Percentiles rank a stretch among this genome's conserved stretches.
Evolutionary conservation across 1,140 invertebrate species (phyloP).

Genomic region (Acromyrmex echinatior): DNA sequence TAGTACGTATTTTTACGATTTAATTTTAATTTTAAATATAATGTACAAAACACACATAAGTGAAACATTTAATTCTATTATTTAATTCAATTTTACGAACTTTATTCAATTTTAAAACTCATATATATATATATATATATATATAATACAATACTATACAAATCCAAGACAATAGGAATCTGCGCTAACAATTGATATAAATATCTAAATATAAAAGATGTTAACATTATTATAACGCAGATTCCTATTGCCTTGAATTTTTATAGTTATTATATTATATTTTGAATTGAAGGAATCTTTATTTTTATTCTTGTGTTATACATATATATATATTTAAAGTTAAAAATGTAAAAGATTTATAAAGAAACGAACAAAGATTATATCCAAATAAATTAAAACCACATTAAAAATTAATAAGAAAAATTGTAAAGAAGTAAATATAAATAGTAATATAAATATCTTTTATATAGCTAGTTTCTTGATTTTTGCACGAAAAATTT

Average conservation of each 20-base stretch:
- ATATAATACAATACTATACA: too few relatives aligned
- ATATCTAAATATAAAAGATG: too few relatives aligned
- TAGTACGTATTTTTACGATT: background rate
- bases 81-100: background rate
- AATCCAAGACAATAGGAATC: too few relatives aligned
- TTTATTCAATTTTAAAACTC: background rate
- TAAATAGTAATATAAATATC: conserved; percentile 6
- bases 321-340: too few relatives aligned
- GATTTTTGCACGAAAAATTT: background rate
- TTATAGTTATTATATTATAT: too few relatives aligned
- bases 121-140: background rate
- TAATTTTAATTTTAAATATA: conserved; percentile 4
- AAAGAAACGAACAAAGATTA: background rate
- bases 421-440: background rate
- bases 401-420: background rate
- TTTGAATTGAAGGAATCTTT: too few relatives aligned
- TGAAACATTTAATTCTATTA: background rate
- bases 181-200: too few relatives aligned
- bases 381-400: background rate
- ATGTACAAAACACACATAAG: background rate
- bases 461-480: background rate
- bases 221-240: too few relatives aligned
- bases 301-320: too few relatives aligned
- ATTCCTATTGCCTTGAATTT: too few relatives aligned
- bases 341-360: background rate